phyloP scores from a whole-genome alignment of 2,888 invertebrate species.

The Chydorus sphaericus region DNA sequence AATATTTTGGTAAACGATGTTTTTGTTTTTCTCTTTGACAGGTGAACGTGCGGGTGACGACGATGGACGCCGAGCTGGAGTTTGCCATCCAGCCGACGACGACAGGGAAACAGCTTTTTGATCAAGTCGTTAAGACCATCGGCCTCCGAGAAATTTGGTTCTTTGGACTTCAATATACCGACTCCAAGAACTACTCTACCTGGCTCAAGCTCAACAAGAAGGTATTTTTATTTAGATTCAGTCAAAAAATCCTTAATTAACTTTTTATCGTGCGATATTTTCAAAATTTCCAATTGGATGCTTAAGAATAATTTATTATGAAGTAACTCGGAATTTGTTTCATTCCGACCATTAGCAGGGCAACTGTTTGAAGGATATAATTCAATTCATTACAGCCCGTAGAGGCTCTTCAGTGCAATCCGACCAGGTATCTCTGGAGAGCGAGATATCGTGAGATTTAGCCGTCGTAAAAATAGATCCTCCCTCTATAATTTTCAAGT shows the following conservation, averaged over 20 bases:
- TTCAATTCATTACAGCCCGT: too few relatives aligned
- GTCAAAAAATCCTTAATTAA: not conserved
- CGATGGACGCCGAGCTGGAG: conserved; percentile 99
- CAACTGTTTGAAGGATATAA: too few relatives aligned
- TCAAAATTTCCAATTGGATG: not conserved
- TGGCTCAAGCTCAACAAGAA: conserved; percentile 99
- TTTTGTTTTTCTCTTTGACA: conserved; percentile 29
- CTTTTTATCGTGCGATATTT: not conserved
- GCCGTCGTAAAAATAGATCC: too few relatives aligned
- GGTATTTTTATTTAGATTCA: conserved; percentile 39
- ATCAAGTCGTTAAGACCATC: conserved; percentile 99
- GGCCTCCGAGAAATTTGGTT: conserved; percentile 99
- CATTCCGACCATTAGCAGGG: conserved; percentile 4
- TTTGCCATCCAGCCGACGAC: conserved; percentile 99
- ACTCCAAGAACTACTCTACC: conserved; percentile 91
- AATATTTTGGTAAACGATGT: conserved; percentile 13
- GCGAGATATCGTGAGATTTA: too few relatives aligned
- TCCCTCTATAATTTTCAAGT: too few relatives aligned
- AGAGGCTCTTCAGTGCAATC: too few relatives aligned
- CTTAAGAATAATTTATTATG: not conserved
- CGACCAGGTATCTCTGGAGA: too few relatives aligned
- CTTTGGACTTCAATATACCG: conserved; percentile 97
- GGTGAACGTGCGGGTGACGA: conserved; percentile 99
- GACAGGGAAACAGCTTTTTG: conserved; percentile 98
- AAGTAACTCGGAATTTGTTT: not conserved